Evolutionary conservation across 2,113 vertebrate genomes (phyloP).

Genomic region (Callopanchax toddi): DNA sequence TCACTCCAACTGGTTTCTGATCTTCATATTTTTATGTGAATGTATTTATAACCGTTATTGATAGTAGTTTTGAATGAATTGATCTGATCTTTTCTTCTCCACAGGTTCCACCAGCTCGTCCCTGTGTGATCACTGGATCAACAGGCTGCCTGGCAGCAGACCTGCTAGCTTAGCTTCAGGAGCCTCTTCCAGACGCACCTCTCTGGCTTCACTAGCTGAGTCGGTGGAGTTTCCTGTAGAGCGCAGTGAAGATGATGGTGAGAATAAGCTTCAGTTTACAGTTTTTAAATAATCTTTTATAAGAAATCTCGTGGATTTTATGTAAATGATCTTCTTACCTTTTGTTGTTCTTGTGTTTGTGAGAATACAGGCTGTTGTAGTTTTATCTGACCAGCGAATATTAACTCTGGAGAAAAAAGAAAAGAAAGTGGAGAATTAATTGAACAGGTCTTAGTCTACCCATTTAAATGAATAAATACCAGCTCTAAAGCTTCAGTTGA

Average conservation of each 20-base stretch:
- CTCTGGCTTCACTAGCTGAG: constrained; percentile 92
- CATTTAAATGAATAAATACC: too few relatives aligned
- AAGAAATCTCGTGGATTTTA: too few relatives aligned
- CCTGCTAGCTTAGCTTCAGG: constrained; percentile 93
- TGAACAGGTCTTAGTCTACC: too few relatives aligned
- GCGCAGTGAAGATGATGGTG: constrained; percentile 94
- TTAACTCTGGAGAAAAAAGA: too few relatives aligned
- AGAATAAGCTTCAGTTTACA: constrained; percentile 44
- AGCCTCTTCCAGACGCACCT: constrained; percentile 93
- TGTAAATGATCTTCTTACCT: too few relatives aligned
- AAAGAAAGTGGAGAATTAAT: too few relatives aligned
- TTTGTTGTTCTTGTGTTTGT: too few relatives aligned
- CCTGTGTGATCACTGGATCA: constrained; percentile 97
- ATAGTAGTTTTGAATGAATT: background rate
- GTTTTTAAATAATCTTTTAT: too few relatives aligned
- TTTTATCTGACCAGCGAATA: too few relatives aligned
- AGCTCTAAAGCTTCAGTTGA: too few relatives aligned
- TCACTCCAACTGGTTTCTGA: background rate
- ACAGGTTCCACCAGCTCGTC: constrained; percentile 98
- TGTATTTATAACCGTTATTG: background rate
- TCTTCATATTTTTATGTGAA: background rate
- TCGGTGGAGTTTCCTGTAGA: constrained; percentile 91
- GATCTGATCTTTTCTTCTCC: background rate
- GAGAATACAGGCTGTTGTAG: too few relatives aligned
- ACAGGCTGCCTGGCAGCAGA: constrained; percentile 91